Evolutionary conservation across 2,113 vertebrate species (phyloP).

Genomic region (Conger conger): DNA sequence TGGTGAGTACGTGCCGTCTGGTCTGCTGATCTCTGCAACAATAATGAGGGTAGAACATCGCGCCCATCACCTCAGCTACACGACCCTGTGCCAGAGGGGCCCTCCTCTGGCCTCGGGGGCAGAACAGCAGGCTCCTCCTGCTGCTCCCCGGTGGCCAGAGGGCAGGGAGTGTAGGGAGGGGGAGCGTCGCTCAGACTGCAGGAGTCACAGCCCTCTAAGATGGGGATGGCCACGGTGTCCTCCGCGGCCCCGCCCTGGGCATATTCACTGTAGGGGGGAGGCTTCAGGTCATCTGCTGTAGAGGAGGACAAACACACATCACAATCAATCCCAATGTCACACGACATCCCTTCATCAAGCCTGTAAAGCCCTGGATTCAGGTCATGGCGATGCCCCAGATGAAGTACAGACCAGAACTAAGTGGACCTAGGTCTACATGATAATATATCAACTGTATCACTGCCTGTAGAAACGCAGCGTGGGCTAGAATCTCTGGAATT

Average conservation of each 20-base stretch:
- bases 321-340: no score
- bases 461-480: not conserved
- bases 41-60: not conserved
- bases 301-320: constrained; percentile 10
- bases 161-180: constrained; percentile 70
- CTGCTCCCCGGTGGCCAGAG: constrained; percentile 25
- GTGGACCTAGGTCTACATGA: not conserved
- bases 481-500: not conserved
- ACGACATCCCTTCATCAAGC: no score
- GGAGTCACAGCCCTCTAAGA: constrained; percentile 59
- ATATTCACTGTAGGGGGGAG: constrained; percentile 78
- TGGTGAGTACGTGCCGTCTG: constrained; percentile 1
- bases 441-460: not conserved
- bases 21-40: not conserved
- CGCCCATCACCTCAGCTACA: no score
- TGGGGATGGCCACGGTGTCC: constrained; percentile 49
- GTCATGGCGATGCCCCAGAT: not conserved
- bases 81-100: not conserved
- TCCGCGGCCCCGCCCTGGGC: constrained; percentile 47
- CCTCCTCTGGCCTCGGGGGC: not conserved
- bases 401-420: not conserved
- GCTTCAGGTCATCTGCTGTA: constrained; percentile 76
- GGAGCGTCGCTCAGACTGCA: constrained; percentile 69
- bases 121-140: not conserved
- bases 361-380: not conserved